Base-by-base conservation (phyloP, 2,797 vertebrate genomes). In the Mallotus villosus region DNA sequence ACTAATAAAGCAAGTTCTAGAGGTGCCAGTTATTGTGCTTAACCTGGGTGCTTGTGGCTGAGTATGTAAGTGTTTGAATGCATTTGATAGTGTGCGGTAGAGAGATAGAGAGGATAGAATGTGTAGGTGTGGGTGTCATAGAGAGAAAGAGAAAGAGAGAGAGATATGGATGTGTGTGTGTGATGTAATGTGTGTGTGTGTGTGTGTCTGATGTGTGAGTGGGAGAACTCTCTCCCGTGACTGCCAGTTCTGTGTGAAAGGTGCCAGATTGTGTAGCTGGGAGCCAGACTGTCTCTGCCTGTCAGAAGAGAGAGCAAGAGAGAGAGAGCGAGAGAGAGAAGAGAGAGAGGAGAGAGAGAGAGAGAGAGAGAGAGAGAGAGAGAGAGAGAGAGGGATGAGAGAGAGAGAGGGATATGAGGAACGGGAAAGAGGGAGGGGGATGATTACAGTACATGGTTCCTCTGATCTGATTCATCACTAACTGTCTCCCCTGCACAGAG, bases 381-480 rank as follows among this genome's bases (percentile, higher is more conserved):
- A 64, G 74, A 17, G 63, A 66, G 27, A 77, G 73, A 11, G 63
- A 66, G 27, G 75, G 73, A 60, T 51, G 67, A 57, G 73, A 8
- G 49, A 63, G 65, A 72, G 66, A 25, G 72, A 29, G 78, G 60
- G 76, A 17, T n/a, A n/a, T n/a, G 58, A 66, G 27, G 74, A 37
- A 37, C 24, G 60, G 37, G 53, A 19, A 49, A 75, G 76, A 75
- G 76, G 86, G 86, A 80, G 80, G 81, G 72, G 79, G 82, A 76
- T 87, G 87, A 90, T 86, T 88, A 85, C 84, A 74, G 83, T 88
- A 87, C 86, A 86, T 82, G 29, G 81, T 82, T 89, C 85, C 86
- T 90, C 88, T 88, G 86, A 90, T 92, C 87, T 89, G 87, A 89
- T 84, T 89, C 88, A 88, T 90, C 86, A 78, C 87, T 75, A 78